Conservation (phyloP, 2,888 invertebrate genomes). For the Synergus umbraculus region DNA sequence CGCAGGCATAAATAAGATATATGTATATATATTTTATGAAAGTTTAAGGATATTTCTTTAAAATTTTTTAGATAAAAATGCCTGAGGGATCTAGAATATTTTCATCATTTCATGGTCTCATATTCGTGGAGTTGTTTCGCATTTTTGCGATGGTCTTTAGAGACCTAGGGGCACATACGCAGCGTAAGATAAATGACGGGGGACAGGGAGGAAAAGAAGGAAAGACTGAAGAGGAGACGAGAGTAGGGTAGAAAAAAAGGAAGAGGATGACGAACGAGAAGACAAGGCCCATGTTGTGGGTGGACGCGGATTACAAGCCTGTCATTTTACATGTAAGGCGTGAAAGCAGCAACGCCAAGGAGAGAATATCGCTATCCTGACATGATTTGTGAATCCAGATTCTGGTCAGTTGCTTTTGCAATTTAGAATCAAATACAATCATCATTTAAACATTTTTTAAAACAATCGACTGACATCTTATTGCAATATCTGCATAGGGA, state of each 20-base stretch:
- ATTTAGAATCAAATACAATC: not conserved
- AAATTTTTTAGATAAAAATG: not conserved
- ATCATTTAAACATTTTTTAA: too few species aligned
- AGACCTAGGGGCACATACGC: conserved; percentile 47
- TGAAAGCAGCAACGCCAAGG: conserved; percentile 61
- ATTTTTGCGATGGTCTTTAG: not conserved
- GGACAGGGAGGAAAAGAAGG: conserved; percentile 45
- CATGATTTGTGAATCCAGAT: not conserved
- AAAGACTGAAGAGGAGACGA: conserved; percentile 35
- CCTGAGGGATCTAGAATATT: not conserved
- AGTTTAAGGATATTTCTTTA: too few species aligned
- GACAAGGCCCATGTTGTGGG: conserved; percentile 60
- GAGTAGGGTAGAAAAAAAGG: conserved; percentile 17
- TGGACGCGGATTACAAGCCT: conserved; percentile 69
- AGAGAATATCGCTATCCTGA: conserved; percentile 19
- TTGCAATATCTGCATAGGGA: too few species aligned
- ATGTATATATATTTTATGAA: too few species aligned
- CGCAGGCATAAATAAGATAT: too few species aligned
- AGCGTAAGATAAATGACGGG: conserved; percentile 62
- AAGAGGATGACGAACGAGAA: conserved; percentile 18
- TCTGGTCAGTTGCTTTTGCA: not conserved
- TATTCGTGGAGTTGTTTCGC: not conserved
- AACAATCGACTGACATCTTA: too few species aligned
- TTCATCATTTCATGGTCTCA: not conserved
- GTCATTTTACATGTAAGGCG: conserved; percentile 66